A percentile compares a stretch with the other conserved stretches of the same genome.
phyloP scores from a whole-genome alignment of 2,113 vertebrate genomes.

The Plecturocebus donacophilus region DNA sequence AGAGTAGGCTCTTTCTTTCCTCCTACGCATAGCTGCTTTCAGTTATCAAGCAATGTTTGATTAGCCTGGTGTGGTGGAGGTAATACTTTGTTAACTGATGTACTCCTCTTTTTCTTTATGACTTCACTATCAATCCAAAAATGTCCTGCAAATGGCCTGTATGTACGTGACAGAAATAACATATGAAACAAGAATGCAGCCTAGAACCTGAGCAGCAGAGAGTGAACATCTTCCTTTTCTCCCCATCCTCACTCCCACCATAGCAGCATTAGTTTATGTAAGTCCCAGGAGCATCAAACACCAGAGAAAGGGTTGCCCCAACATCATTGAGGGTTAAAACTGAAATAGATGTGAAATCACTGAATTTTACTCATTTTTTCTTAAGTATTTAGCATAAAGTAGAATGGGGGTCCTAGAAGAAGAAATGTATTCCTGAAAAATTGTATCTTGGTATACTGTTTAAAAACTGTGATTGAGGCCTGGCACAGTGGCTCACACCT shows the following conservation, averaged over 20 bases:
- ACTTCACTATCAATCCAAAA: not conserved
- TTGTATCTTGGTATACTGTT: not conserved
- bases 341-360: not conserved
- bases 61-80: not conserved
- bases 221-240: too few species aligned
- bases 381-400: not conserved
- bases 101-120: not conserved
- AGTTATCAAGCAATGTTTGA: not conserved
- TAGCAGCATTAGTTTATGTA: too few species aligned
- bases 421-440: conserved; percentile 11
- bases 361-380: not conserved
- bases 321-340: not conserved
- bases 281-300: not conserved
- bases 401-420: not conserved
- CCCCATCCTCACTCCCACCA: fast-evolving
- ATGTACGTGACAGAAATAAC: not conserved
- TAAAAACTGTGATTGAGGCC: not conserved
- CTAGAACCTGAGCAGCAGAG: not conserved
- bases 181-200: not conserved
- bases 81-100: not conserved
- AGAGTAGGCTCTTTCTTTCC: not conserved
- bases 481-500: too few species aligned
- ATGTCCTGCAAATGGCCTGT: not conserved
- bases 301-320: not conserved
- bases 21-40: not conserved